Evolutionary conservation across 2,888 invertebrate species (phyloP).

Genomic region (Synergus gifuensis): DNA sequence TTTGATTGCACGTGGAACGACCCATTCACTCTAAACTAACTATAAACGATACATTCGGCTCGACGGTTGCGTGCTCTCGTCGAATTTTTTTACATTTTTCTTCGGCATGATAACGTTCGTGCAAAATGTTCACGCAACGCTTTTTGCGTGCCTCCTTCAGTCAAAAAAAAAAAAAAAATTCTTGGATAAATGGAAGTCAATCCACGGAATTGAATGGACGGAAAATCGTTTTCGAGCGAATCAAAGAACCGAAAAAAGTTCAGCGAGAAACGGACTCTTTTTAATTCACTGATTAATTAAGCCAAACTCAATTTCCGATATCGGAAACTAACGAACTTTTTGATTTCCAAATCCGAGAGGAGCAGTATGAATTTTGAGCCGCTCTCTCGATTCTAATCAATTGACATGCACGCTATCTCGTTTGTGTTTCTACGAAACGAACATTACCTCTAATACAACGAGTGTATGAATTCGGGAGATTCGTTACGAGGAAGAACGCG

Average conservation of each 20-base stretch:
- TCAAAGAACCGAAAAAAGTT: neutral
- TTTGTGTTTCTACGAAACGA: conserved; percentile 15
- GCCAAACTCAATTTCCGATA: neutral
- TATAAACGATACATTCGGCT: conserved; percentile 41
- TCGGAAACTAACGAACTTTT: conserved; percentile 8
- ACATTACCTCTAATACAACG: neutral
- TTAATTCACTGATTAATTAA: neutral
- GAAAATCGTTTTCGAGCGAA: neutral
- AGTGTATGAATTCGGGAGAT: conserved; percentile 45
- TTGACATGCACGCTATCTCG: conserved; percentile 3
- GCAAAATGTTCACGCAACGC: conserved; percentile 34
- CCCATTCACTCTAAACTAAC: conserved; percentile 48
- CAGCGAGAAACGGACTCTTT: neutral
- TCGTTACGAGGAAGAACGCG: conserved; percentile 54
- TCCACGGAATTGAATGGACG: neutral
- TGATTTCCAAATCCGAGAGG: neutral
- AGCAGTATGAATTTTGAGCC: neutral
- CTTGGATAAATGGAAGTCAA: neutral
- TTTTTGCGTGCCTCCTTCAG: conserved; percentile 35
- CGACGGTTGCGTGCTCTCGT: conserved; percentile 30
- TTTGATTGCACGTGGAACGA: conserved; percentile 51
- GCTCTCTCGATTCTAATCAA: conserved; percentile 21
- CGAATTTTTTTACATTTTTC: conserved; percentile 23
- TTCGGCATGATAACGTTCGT: conserved; percentile 21
- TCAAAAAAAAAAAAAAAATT: conserved; percentile 16